Evolutionary conservation across 2,888 invertebrate genomes (phyloP), one percentile per base, ranked within the genome.

Genomic region (Trachelus stipa): DNA sequence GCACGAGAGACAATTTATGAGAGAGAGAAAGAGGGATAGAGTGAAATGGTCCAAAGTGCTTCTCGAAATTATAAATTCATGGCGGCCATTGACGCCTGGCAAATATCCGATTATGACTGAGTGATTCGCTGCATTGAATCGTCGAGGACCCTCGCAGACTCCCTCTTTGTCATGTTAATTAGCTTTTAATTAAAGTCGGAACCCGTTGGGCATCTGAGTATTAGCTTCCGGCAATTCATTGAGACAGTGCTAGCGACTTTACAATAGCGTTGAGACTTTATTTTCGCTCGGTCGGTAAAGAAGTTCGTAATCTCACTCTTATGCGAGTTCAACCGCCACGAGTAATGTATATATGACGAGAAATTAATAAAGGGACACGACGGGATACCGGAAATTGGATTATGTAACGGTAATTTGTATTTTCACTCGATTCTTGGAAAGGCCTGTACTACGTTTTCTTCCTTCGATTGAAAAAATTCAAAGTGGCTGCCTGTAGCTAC

Each of bases 151-250:
- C 79, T 76, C 75, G 79, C 79, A 78, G 73, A 76, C 79, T 76
- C 71, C 71, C 71, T 34, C 87, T 89, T 89, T 89, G 86, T 88
- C 80, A 89, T 89, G 89, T 86, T 89, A 89, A 89, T 88, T 88
- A 88, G 85, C 83, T 84, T 85, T 87, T 87, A 88, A 88, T 89
- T 87, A 89, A 88, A 86, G 84, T 82, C 82, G 79, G 80, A 81
- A 80, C 82, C 80, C 79, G 56, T 78, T 78, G 80, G 81, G 73
- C 76, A 73, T 76, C 76, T 76, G 78, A 76, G 80, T 85, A 87
- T 87, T 86, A 85, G 82, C 81, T 76, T 75, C 75, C 77, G 75
- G 69, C 77, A 76, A 76, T 74, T 37, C 77, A 76, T 79, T 76
- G 15, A 56, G 56, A 56, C 23, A 23, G 23, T 15, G 23, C 23